Evolutionary conservation across 2,113 vertebrate genomes (phyloP).

Genomic region (Cottus gobio): DNA sequence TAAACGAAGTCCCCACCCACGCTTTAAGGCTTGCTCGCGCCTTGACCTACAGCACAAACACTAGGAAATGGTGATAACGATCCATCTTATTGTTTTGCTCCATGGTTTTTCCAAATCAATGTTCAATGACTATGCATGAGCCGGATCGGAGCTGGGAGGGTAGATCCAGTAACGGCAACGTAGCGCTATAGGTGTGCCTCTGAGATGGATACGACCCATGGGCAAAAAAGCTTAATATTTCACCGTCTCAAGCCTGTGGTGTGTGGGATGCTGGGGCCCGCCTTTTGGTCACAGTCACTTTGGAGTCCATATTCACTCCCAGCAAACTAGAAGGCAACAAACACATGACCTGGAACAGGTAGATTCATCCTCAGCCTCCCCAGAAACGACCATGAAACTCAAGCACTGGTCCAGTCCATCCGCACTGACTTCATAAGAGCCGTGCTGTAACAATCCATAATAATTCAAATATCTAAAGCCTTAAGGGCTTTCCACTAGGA

Average conservation of each 20-base stretch:
- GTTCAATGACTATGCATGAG: slow-evolving; percentile 59
- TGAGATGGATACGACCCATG: slow-evolving; percentile 32
- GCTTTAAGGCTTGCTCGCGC: slow-evolving; percentile 14
- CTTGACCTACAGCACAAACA: slow-evolving; percentile 34
- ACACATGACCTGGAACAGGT: neutral
- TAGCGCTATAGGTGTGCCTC: slow-evolving; percentile 2
- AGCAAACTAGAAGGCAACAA: neutral
- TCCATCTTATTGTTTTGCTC: slow-evolving; percentile 41
- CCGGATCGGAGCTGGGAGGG: slow-evolving; percentile 11
- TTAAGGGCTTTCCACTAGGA: neutral
- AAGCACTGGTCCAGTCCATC: slow-evolving; percentile 28
- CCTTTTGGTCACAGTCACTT: slow-evolving; percentile 37
- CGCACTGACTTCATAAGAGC: neutral
- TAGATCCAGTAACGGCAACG: slow-evolving; percentile 12
- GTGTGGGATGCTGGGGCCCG: slow-evolving; percentile 32
- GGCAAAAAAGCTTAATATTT: slow-evolving; percentile 15
- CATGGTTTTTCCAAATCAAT: slow-evolving; percentile 42
- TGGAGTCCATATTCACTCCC: slow-evolving; percentile 24
- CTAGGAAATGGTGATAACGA: slow-evolving; percentile 4
- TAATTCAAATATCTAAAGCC: slow-evolving; percentile 47
- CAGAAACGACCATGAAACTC: neutral
- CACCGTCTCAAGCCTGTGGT: slow-evolving; percentile 30
- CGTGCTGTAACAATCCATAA: slow-evolving; percentile 17
- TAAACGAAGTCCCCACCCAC: neutral
- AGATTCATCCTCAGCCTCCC: slow-evolving; percentile 21